Evolutionary conservation across 2,888 invertebrate species (phyloP), one percentile per base, ranked within the genome.

Genomic region (Chrysomela aeneicollis): DNA sequence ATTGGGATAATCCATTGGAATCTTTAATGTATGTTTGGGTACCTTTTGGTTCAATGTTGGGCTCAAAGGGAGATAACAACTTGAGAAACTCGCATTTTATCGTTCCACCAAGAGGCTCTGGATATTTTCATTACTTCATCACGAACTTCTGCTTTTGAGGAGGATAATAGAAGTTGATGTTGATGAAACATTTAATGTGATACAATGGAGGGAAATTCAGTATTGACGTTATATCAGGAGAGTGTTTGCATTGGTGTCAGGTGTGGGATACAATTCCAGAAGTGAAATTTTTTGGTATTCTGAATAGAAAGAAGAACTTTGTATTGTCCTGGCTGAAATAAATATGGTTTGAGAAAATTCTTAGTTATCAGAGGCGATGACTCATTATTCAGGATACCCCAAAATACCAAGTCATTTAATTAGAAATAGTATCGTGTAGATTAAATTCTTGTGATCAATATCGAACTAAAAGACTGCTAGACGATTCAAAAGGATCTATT

Each of bases 11-110:
- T 42, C 42, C 42, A 42, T 42, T 42, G 42, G n/a, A 12, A 42
- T 42, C 42, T 42, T 42, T 42, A 42, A 42, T 42, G 15, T 42
- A 42, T 42, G 42, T 42, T 42, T n/a, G 15, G 42, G 42, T 42
- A 15, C 15, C 42, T 42, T 42, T 42, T 15, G 42, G 42, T 42
- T 35, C 32, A 10, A 35, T 35, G 32, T 35, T 2, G 42, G 15
- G 2, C 42, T 42, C 15, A 4, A 1, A 42, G n/a, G 4, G 42
- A 42, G 42, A 42, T 42, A 42, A 42, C 42, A 42, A 42, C 42
- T 42, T 42, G 42, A n/a, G 42, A 42, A 42, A 42, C 42, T 42
- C 15, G 35, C 35, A 12, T 10, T 35, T 35, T 35, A 35, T 15
- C 42, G 42, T 42, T n/a, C 15, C 15, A 15, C 3, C 42, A 42